Base-by-base conservation (phyloP, 1,140 invertebrate species). In the Manduca sexta region DNA sequence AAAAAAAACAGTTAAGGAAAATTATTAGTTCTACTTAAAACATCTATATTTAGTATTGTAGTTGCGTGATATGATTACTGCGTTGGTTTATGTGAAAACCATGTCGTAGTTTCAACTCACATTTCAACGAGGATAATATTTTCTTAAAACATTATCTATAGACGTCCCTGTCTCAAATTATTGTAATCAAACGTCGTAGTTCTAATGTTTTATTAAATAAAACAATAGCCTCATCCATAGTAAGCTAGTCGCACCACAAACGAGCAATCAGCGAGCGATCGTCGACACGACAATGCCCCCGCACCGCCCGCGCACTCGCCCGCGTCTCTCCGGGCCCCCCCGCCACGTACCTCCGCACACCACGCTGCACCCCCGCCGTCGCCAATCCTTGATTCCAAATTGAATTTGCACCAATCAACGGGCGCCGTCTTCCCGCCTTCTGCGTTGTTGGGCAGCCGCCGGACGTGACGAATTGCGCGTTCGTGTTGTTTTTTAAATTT, bases 331-430 rank as follows among this genome's bases (percentile, higher is more conserved):
- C 31, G 13, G 40, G 26, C 8, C 37, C 3, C 37, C 43, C 44
- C 41, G 45, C 45, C 52, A 31, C 29, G 14, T 31, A n/a, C 41
- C 12, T 45, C 45, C 52, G 13, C 29, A 11, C 37, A 14, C 41
- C 15, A 40, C 31, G 15, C 47, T 31, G 7, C 37, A 2, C 40
- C 45, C 39, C 45, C 49, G 41, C 57, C 45, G 37, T 33, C 56
- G 49, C 42, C 42, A 18, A 57, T 58, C 59, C 71, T 69, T 71
- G 69, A 71, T 77, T 69, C 72, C 78, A 84, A 84, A 84, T 84
- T 78, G 75, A 82, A 84, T 84, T 84, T 84, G 78, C 78, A 84
- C 78, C 80, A 84, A 84, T 84, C 80, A 84, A 75, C 74, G 70
- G 61, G 64, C 64, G 67, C 58, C 69, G 77, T 80, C 80, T 84